phyloP scores from a whole-genome alignment of 2,797 vertebrate species.

The Enteromius argenteus region DNA sequence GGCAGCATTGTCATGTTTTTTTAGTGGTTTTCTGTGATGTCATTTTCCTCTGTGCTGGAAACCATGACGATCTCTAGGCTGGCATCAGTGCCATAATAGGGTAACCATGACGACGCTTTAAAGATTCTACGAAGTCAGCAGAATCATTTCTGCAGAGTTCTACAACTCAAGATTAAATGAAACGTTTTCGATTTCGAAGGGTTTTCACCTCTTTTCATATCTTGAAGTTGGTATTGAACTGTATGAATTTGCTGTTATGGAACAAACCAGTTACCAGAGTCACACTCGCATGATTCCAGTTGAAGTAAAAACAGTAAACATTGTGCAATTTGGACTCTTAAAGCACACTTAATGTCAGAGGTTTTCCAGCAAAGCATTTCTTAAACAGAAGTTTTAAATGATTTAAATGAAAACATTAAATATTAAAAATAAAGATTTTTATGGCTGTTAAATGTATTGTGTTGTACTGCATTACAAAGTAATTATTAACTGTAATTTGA shows the following conservation, averaged over 20 bases:
- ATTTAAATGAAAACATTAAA: neutral
- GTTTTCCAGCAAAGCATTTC: neutral
- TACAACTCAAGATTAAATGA: neutral
- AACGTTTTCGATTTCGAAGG: neutral
- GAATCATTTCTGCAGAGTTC: constrained; percentile 4
- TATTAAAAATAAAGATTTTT: neutral
- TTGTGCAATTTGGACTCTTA: neutral
- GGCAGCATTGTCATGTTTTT: neutral
- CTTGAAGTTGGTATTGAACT: neutral
- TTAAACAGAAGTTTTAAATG: neutral
- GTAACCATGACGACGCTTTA: neutral
- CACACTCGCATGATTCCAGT: neutral
- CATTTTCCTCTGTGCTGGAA: neutral
- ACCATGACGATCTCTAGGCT: neutral
- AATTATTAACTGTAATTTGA: neutral
- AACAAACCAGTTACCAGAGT: neutral
- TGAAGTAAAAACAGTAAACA: neutral
- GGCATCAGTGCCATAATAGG: neutral
- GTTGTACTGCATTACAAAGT: neutral
- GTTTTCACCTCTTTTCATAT: neutral
- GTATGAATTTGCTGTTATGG: neutral
- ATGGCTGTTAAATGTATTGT: neutral
- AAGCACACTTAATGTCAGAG: neutral
- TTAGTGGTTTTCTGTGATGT: neutral
- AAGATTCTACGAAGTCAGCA: constrained; percentile 1